Evolutionary conservation across 2,113 vertebrate species (phyloP), one percentile per base, ranked within the genome.

Genomic region (Psammodynastes pulverulentus): DNA sequence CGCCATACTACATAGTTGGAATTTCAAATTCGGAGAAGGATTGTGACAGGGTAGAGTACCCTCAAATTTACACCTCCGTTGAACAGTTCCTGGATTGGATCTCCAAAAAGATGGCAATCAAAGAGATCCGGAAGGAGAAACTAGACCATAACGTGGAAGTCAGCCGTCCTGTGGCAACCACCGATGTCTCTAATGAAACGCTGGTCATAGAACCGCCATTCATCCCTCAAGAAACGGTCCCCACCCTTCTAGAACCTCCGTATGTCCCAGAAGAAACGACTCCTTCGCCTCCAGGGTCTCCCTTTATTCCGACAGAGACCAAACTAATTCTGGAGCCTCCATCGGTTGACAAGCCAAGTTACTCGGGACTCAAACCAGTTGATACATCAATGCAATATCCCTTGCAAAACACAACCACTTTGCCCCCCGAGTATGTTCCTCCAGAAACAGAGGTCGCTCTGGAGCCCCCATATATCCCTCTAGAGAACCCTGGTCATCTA

Each of bases 11-110:
- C 91, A 29, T 97, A 56, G 92, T 97, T 4, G 98, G 98, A 21
- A 88, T 98, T 92, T 98, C 97, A 0, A 98, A 97, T 95, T 98
- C 97, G 84, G 97, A 98, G 13, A 84, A 95, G 0, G 93, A 96
- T 54, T 98, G 98, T 56, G 98, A 96, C 86, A 94, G 93, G 5
- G 94, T 97, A 21, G 95, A 90, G 79, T 97, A 92, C 56, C 98
- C 97, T 0, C 97, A 97, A 7, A 95, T 98, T 92, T 98, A 98
- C 84, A 93, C 97, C 0, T 96, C 97, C 17, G 96, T 95, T 62
- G 97, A 97, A 95, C 43, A 89, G 48, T 97, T 94, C 6, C 87
- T 96, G 85, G 91, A 93, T 19, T 97, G 97, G 96, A 97, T 97
- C 3, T 91, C 93, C 4, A 95, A 93, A 93, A 96, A 95, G 92